A percentile compares a stretch with the other conserved stretches of the same genome.
Evolutionary conservation across 2,888 invertebrate genomes (phyloP).

Genomic region (Hemaris fuciformis): DNA sequence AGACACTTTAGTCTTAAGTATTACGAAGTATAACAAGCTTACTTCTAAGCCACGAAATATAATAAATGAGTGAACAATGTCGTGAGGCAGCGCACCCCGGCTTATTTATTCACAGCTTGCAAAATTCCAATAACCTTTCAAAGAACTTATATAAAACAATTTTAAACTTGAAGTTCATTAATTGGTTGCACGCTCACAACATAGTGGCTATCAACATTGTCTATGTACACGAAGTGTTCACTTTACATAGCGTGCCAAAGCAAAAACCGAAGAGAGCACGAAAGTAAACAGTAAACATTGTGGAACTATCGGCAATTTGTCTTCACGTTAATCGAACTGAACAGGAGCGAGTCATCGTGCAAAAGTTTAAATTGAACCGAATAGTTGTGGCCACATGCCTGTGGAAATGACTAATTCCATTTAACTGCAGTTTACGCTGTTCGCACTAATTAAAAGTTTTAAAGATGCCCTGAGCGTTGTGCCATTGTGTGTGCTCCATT

Average conservation of each 20-base stretch:
- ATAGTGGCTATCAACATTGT: too few relatives aligned
- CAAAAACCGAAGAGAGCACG: neutral
- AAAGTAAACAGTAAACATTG: too few relatives aligned
- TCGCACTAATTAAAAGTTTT: conserved; percentile 17
- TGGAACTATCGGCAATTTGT: neutral
- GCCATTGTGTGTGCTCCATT: neutral
- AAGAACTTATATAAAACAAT: too few relatives aligned
- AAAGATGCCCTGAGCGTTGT: neutral
- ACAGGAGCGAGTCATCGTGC: conserved; percentile 17
- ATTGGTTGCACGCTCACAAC: too few relatives aligned
- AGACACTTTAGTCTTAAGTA: too few relatives aligned
- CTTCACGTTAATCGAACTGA: conserved; percentile 13
- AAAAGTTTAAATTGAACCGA: conserved; percentile 37
- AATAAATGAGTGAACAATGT: too few relatives aligned
- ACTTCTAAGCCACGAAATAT: too few relatives aligned
- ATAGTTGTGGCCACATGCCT: conserved; percentile 33
- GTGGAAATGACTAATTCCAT: conserved; percentile 26
- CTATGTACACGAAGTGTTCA: neutral
- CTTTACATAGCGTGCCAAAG: neutral
- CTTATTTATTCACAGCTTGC: too few relatives aligned
- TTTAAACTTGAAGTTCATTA: too few relatives aligned
- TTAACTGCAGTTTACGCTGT: conserved; percentile 18
- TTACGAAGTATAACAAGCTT: too few relatives aligned
- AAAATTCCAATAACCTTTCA: too few relatives aligned
- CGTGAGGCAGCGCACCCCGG: too few relatives aligned